phyloP scores from a whole-genome alignment of 2,888 invertebrate species.

The Pachymerium ferrugineum region DNA sequence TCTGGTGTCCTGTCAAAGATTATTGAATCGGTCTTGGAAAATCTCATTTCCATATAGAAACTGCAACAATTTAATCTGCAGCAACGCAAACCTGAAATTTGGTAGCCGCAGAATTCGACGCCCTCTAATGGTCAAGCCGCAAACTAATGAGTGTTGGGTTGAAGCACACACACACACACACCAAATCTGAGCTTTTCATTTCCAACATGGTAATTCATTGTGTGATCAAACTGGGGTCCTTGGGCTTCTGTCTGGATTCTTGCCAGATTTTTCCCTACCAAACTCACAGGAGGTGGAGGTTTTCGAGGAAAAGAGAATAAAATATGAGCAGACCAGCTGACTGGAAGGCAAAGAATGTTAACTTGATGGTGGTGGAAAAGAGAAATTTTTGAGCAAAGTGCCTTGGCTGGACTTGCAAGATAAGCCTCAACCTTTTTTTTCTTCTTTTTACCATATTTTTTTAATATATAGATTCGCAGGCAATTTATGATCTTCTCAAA shows the following conservation, averaged over 20 bases:
- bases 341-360: constrained; percentile 17
- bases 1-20: too few relatives aligned
- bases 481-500: background rate
- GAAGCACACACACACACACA: background rate
- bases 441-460: background rate
- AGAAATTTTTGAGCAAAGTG: constrained; percentile 18
- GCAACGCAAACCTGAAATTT: background rate
- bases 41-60: too few relatives aligned
- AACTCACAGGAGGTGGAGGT: background rate
- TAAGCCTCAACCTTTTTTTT: background rate
- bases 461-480: background rate
- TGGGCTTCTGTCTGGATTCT: constrained; percentile 15
- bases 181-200: constrained; percentile 14
- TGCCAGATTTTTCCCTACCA: constrained; percentile 20
- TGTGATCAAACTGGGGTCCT: constrained; percentile 18
- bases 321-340: constrained; percentile 18
- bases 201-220: constrained; percentile 21
- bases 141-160: background rate
- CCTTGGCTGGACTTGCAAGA: constrained; percentile 18
- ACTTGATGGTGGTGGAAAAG: constrained; percentile 8
- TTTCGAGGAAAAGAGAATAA: constrained; percentile 12
- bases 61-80: background rate
- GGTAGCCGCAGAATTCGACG: background rate
- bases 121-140: background rate
- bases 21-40: too few relatives aligned